phyloP scores from a whole-genome alignment of 2,113 vertebrate species.

The Octodon degus region DNA sequence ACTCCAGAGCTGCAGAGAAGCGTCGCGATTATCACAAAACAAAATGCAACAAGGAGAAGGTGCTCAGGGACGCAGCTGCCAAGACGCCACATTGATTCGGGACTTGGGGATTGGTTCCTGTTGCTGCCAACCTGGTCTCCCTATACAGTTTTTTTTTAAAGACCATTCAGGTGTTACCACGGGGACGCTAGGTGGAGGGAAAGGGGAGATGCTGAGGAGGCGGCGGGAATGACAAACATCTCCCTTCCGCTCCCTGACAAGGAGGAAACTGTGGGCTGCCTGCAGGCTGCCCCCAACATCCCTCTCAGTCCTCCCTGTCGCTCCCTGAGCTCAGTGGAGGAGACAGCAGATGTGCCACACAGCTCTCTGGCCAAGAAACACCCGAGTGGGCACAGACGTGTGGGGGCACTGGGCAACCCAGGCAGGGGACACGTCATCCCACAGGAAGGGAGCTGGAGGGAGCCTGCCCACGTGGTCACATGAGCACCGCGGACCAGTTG shows the following conservation, averaged over 20 bases:
- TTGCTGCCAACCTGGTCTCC: slow-evolving; percentile 83
- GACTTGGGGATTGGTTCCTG: slow-evolving; percentile 84
- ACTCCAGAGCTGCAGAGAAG: slow-evolving; percentile 86
- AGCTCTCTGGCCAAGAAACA: slow-evolving; percentile 82
- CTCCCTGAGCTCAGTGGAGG: slow-evolving; percentile 77
- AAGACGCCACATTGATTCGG: slow-evolving; percentile 84
- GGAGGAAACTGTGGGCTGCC: slow-evolving; percentile 61
- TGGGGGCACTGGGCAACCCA: background rate
- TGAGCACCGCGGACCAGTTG: background rate
- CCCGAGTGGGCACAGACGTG: slow-evolving; percentile 67
- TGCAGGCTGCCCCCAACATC: slow-evolving; percentile 73
- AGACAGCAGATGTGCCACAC: slow-evolving; percentile 80
- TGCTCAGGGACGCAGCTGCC: slow-evolving; percentile 88
- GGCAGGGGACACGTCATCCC: slow-evolving; percentile 64
- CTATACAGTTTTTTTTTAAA: background rate
- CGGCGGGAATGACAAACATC: background rate
- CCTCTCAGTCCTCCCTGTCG: slow-evolving; percentile 73
- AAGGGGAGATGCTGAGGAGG: slow-evolving; percentile 59
- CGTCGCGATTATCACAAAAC: slow-evolving; percentile 86
- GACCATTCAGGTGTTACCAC: slow-evolving; percentile 71
- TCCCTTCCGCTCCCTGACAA: slow-evolving; percentile 74
- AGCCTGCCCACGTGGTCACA: background rate
- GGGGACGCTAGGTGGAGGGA: slow-evolving; percentile 61
- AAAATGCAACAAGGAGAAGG: slow-evolving; percentile 86
- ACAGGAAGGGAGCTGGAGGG: slow-evolving; percentile 62